A percentile compares a stretch with the other conserved stretches of the same genome.
Conservation (phyloP, 2,113 vertebrate species). For the Elgaria multicarinata region DNA sequence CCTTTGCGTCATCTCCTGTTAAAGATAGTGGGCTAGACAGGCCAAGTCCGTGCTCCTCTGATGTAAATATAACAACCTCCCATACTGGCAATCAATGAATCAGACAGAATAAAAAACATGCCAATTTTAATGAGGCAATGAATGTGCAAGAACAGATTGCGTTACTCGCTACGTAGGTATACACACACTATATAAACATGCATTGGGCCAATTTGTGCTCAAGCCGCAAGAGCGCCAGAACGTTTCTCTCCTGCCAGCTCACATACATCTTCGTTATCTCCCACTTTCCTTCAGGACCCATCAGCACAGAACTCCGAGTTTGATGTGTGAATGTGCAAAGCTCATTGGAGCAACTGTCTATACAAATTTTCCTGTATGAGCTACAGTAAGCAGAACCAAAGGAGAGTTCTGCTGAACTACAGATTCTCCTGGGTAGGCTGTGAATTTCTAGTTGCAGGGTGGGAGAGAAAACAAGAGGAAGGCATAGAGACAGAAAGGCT, state of each 20-base stretch:
- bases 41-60: background rate
- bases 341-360: background rate
- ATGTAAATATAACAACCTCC: background rate
- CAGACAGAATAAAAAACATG: background rate
- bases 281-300: background rate
- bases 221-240: background rate
- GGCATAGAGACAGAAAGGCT: background rate
- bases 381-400: background rate
- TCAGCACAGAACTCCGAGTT: background rate
- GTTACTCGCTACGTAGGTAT: background rate
- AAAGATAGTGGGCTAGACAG: background rate
- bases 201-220: background rate
- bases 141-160: background rate
- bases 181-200: background rate
- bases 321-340: background rate
- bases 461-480: background rate
- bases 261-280: background rate
- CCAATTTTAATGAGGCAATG: background rate
- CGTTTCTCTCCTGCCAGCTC: background rate
- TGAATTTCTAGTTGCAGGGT: background rate
- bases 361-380: background rate
- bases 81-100: slow-evolving; percentile 9
- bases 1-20: background rate
- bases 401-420: background rate
- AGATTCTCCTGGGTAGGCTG: background rate